These are phyloP conservation scores for Andrena dorsata DNA, from an alignment of 2,888 invertebrate species.

Conservation along the genomic window DNA sequence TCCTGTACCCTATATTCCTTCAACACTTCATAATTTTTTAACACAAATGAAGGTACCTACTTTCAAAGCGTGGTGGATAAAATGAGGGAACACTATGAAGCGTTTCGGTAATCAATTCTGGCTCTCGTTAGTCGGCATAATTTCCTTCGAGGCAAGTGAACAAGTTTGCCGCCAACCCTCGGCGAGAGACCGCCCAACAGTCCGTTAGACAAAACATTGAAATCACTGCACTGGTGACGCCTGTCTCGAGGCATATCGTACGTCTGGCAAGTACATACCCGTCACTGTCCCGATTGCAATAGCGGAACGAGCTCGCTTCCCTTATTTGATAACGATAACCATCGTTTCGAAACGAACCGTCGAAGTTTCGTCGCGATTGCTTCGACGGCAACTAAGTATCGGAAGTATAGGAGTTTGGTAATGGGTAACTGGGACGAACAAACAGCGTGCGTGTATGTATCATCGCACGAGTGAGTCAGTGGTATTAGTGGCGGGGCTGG, in stretches of 20 bases:
- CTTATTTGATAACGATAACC: conserved; percentile 62
- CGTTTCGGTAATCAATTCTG: too few species aligned
- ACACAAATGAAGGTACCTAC: too few species aligned
- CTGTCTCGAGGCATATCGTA: conserved; percentile 48
- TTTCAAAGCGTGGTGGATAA: too few species aligned
- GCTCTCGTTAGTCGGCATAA: too few species aligned
- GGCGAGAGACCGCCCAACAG: conserved; percentile 17
- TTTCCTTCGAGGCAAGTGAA: too few species aligned
- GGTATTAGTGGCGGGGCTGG: conserved; percentile 53
- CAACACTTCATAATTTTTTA: too few species aligned
- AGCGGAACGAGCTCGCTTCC: conserved; percentile 45
- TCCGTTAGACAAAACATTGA: conserved; percentile 62
- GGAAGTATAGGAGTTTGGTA: conserved; percentile 73
- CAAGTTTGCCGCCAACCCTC: neutral
- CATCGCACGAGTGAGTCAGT: conserved; percentile 8
- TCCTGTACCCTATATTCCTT: too few species aligned
- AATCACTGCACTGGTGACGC: conserved; percentile 56
- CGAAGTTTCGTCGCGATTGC: conserved; percentile 67
- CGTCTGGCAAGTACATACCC: conserved; percentile 58
- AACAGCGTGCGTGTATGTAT: conserved; percentile 50
- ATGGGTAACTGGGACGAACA: conserved; percentile 73
- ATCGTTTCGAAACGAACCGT: conserved; percentile 63
- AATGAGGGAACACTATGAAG: too few species aligned
- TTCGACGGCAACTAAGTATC: conserved; percentile 53
- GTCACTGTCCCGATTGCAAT: conserved; percentile 43